phyloP scores from a whole-genome alignment of 2,113 vertebrate genomes.

The Triplophysa tibetana region DNA sequence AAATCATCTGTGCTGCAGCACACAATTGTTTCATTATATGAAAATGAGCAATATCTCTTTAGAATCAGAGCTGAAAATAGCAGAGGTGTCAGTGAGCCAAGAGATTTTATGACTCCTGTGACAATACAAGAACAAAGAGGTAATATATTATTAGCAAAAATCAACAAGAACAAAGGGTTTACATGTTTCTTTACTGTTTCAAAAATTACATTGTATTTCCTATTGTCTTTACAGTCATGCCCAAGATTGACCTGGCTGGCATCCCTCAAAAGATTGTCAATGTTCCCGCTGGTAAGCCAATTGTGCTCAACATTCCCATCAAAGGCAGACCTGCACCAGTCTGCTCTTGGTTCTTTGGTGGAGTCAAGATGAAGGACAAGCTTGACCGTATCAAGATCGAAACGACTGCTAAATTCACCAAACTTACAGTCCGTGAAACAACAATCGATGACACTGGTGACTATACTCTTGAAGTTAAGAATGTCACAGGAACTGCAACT shows the following conservation, averaged over 20 bases:
- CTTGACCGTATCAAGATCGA: constrained; percentile 91
- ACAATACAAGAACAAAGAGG: constrained; percentile 89
- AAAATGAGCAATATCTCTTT: constrained; percentile 95
- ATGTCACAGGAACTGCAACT: constrained; percentile 80
- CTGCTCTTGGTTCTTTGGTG: constrained; percentile 88
- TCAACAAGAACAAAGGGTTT: not conserved
- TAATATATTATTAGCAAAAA: constrained; percentile 62
- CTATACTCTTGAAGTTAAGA: constrained; percentile 91
- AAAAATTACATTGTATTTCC: constrained; percentile 19
- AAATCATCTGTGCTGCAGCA: constrained; percentile 82
- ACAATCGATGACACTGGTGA: constrained; percentile 92
- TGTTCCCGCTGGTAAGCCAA: constrained; percentile 85
- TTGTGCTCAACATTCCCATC: constrained; percentile 89
- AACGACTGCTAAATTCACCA: constrained; percentile 80
- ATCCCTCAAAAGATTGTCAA: constrained; percentile 93
- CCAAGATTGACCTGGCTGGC: constrained; percentile 87
- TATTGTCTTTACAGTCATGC: constrained; percentile 76
- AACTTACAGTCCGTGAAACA: constrained; percentile 89
- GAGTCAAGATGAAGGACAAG: constrained; percentile 87
- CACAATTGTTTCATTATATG: constrained; percentile 87
- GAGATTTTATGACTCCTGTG: constrained; percentile 87
- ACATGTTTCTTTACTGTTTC: constrained; percentile 10
- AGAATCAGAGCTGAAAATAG: constrained; percentile 91
- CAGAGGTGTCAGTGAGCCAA: constrained; percentile 89
- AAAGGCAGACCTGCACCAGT: constrained; percentile 84